A percentile compares a stretch with the other conserved stretches of the same genome.
Evolutionary conservation across 2,113 vertebrate genomes (phyloP).

Genomic region (Delphinapterus leucas): DNA sequence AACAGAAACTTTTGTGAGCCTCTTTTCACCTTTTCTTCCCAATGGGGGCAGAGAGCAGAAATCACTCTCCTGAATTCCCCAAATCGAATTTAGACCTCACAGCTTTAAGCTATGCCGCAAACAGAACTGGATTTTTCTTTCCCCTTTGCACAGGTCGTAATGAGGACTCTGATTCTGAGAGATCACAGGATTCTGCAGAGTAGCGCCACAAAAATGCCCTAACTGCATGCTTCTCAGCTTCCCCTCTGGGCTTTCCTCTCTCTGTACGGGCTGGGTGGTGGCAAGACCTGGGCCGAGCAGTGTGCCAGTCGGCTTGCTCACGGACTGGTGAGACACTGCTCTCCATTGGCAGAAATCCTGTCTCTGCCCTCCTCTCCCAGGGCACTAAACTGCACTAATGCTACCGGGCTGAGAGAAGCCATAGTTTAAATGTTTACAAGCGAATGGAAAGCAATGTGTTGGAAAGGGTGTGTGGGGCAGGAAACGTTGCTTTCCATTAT

Average conservation of each 20-base stretch:
- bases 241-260: background rate
- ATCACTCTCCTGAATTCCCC: background rate
- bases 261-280: background rate
- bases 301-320: accelerated
- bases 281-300: background rate
- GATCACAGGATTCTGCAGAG: background rate
- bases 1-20: background rate
- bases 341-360: background rate
- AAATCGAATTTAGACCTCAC: background rate
- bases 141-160: background rate
- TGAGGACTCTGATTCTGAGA: background rate
- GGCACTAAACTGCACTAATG: accelerated
- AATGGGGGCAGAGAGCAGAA: background rate
- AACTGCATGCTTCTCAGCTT: background rate
- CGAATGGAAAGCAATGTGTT: background rate
- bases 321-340: background rate
- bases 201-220: background rate
- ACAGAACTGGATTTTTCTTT: background rate
- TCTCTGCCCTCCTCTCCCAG: background rate
- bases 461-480: background rate
- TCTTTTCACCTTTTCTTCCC: background rate
- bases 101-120: background rate
- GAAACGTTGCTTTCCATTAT: background rate
- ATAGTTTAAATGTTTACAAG: background rate
- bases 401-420: background rate